These are phyloP conservation scores for Chrysolina oricalcia DNA, from an alignment of 2,888 invertebrate genomes.

Conservation along the genomic window DNA sequence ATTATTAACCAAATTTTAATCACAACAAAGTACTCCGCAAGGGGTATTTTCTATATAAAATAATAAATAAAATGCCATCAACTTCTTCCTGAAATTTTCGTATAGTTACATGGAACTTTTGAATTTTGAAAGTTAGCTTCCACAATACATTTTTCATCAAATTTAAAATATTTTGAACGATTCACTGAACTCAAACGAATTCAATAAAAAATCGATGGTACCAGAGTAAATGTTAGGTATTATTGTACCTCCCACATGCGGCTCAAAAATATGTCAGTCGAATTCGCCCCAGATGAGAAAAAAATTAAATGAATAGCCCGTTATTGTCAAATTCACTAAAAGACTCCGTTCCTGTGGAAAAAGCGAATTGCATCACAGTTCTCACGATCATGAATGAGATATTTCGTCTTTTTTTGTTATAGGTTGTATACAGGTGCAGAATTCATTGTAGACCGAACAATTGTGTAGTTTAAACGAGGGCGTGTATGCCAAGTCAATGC, in stretches of 20 bases:
- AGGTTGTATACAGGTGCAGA: constrained; percentile 13
- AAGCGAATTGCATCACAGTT: constrained; percentile 11
- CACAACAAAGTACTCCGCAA: too few species aligned
- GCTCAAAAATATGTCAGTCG: background rate
- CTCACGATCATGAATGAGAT: constrained; percentile 19
- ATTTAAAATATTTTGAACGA: background rate
- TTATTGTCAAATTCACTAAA: background rate
- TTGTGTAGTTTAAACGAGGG: constrained; percentile 51
- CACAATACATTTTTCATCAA: background rate
- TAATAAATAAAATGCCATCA: too few species aligned
- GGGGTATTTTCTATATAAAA: too few species aligned
- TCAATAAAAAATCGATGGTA: background rate
- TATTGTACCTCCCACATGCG: background rate
- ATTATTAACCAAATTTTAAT: too few species aligned
- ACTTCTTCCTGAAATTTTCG: background rate
- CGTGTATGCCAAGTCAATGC: constrained; percentile 53
- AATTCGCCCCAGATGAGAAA: background rate
- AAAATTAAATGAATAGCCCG: background rate
- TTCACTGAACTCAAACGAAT: background rate
- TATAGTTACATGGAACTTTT: too few species aligned
- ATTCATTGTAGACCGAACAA: constrained; percentile 34
- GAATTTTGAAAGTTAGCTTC: background rate
- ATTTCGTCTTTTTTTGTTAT: constrained; percentile 17
- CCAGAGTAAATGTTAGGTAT: background rate
- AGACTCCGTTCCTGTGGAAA: background rate